Base-by-base conservation (phyloP, 2,888 invertebrate genomes). In the Agriopis leucophaearia region DNA sequence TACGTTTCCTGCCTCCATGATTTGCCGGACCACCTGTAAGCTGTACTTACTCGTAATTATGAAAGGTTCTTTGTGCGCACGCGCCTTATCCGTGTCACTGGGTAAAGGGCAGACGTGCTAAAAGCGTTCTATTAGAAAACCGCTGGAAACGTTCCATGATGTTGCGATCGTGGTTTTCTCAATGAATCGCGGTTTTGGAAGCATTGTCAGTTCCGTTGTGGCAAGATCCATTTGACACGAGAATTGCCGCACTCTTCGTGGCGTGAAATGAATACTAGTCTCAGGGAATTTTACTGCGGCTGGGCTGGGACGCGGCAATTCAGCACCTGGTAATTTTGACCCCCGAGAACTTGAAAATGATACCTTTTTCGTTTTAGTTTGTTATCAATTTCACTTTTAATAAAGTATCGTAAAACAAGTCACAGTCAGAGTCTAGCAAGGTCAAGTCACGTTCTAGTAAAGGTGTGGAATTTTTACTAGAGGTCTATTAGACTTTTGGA, bases 91-190 rank as follows among this genome's bases (percentile, higher is more conserved):
- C 84, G 85, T 92, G 91, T 91, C 85, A 91, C 86, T 92, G 76
- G 92, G 92, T 92, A 92, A 92, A 92, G 91, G 92, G 92, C 92
- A 88, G 85, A 85, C 84, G 83, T 79, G 81, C 55, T 38, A 72
- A 75, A 78, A 81, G 77, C 75, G 73, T 81, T 76, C 40, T 55
- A n/a, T 52, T n/a, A 9, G 36, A 70, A 75, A 78, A 76, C 81
- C 77, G 74, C 80, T 69, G 72, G 66, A 18, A 51, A 55, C n/a
- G 54, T 42, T 40, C 13, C 40, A 55, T 12, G 55, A 18, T 50
- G 72, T 27, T 4, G 27, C 75, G 64, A 69, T 72, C 72, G 82
- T 72, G 81, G 82, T 81, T 78, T 73, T 68, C 75, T 79, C 79
- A 78, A 81, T 75, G 78, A 78, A 76, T 61, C 57, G 69, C 55